Evolutionary conservation across 2,797 vertebrate species (phyloP), one percentile per base, ranked within the genome.

Genomic region (Syngnathus rostellatus): DNA sequence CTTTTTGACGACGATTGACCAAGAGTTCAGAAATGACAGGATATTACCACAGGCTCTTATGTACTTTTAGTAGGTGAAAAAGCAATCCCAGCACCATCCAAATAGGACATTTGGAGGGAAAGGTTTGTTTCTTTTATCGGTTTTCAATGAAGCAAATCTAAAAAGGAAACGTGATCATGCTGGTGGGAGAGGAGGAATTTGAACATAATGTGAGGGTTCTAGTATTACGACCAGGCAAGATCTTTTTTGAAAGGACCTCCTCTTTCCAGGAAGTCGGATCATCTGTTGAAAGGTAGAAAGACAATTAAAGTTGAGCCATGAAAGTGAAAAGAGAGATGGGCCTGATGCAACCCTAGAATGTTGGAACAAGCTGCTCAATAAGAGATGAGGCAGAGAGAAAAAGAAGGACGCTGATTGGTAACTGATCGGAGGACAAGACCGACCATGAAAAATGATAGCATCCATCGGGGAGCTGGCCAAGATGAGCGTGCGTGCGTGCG

Each of bases 331-430:
- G 41, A 68, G 63, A 41, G 61, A 55, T 0, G 23, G n/a, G 31
- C 61, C 54, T 63, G 62, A 58, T 38, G 43, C 62, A 64, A 72
- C 45, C 45, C n/a, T 72, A 54, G 63, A 51, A 57, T 1, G 31
- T 64, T 63, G 17, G 77, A 68, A 31, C 39, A 62, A 40, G 54
- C 50, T 38, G 65, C 55, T 78, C 62, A 71, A 70, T 73, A 74
- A 70, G 61, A 77, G 62, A 74, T 45, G 50, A 74, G 37, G 31
- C 12, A 43, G 62, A 31, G 46, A 53, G 6, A 75, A 66, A 69
- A 62, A 25, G 16, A 38, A 64, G 25, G 9, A 62, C 55, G 66
- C 62, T 21, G 63, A 66, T 61, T 61, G 45, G 70, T 70, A 67
- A 67, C 41, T 66, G 65, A 72, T 67, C 66, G 69, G 39, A 54